Evolutionary conservation across 1,140 invertebrate genomes (phyloP), one percentile per base, ranked within the genome.

Genomic region (Manduca sexta): DNA sequence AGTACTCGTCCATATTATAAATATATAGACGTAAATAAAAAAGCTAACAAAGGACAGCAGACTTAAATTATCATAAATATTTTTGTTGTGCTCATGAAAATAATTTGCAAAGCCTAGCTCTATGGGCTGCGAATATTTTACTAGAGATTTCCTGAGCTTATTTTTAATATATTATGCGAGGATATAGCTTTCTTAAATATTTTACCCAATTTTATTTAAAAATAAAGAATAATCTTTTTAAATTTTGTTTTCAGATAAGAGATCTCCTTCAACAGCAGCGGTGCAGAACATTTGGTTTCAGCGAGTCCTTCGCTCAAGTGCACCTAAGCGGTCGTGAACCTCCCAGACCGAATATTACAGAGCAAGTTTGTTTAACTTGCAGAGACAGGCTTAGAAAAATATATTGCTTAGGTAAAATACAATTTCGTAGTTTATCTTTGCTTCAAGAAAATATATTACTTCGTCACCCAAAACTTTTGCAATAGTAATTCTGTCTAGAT

Each of bases 201-300:
- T 26, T n/a, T n/a, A n/a, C n/a, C n/a, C 21, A 26, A 3, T 1
- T 8, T 26, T 26, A 5, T 26, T 5, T 26, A 26, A 26, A 26
- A 8, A 26, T 26, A 8, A 8, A 26, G 21, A 26, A 26, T 26
- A 42, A 54, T 53, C 41, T 48, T 53, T 35, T 43, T 40, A 39
- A 26, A 26, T 26, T 26, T 26, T 26, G 21, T 26, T 64, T 53
- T 48, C 47, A 63, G 56, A 55, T 54, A 45, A 48, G 41, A 45
- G 41, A 45, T 33, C 45, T 52, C 39, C 34, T 33, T 44, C 41
- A 31, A 33, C 41, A 47, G 51, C 40, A 59, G 56, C 35, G 40
- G 49, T 56, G 56, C 56, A 63, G 47, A 63, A 50, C 52, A 59
- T 63, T 63, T 56, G 47, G 26, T 12, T 17, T 33, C 29, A n/a